phyloP scores from a whole-genome alignment of 2,113 vertebrate genomes.

The Phylloscopus trochiloides region DNA sequence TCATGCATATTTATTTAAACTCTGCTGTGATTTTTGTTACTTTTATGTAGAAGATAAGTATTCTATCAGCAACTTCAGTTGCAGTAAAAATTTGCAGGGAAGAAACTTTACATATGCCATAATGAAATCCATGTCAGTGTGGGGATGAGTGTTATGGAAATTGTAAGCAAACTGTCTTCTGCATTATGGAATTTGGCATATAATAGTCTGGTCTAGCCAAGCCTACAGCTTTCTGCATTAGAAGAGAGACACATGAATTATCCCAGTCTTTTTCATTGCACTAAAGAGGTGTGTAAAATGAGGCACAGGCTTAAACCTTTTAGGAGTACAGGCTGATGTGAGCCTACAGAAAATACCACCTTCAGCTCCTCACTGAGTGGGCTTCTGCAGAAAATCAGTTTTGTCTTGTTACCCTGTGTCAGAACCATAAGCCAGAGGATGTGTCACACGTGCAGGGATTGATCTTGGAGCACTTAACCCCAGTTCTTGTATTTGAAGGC shows the following conservation, averaged over 20 bases:
- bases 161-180: not conserved
- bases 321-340: not conserved
- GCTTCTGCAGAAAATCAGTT: not conserved
- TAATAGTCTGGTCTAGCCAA: not conserved
- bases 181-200: not conserved
- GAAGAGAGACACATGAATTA: not conserved
- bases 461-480: not conserved
- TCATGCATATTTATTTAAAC: not conserved
- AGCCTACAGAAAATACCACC: not conserved
- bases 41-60: not conserved
- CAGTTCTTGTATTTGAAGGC: not conserved
- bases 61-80: not conserved
- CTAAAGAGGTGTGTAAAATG: not conserved
- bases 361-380: not conserved
- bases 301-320: not conserved
- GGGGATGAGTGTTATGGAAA: not conserved
- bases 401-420: not conserved
- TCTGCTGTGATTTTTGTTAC: not conserved
- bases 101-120: not conserved
- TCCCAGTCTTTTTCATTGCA: not conserved
- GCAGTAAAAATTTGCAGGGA: not conserved
- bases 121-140: not conserved
- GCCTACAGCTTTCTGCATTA: not conserved
- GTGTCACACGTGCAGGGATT: not conserved
- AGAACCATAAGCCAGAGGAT: not conserved